Conservation (phyloP, 2,888 invertebrate species). For the Epiblema foenella region DNA sequence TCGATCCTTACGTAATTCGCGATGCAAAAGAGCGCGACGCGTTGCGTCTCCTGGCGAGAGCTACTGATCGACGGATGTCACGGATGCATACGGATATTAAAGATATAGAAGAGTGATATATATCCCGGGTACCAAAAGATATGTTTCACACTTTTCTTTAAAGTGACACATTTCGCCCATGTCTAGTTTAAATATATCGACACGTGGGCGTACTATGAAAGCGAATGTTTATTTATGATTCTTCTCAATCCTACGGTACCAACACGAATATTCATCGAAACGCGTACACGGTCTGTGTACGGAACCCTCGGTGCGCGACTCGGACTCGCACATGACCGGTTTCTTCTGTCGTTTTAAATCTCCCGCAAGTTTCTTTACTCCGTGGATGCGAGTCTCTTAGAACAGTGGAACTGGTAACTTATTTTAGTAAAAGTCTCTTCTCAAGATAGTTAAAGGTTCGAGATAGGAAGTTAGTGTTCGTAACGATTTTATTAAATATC, state of each 20-base stretch:
- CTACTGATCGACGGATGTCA: too few relatives aligned
- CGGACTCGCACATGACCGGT: neutral
- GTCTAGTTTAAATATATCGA: neutral
- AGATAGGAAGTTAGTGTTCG: conserved; percentile 58
- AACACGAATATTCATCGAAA: too few relatives aligned
- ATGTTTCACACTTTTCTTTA: too few relatives aligned
- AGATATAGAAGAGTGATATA: too few relatives aligned
- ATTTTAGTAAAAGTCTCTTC: conserved; percentile 56
- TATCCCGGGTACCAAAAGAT: too few relatives aligned
- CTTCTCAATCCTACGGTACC: neutral
- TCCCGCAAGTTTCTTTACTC: conserved; percentile 50
- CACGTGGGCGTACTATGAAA: neutral
- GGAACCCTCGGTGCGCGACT: too few relatives aligned
- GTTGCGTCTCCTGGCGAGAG: too few relatives aligned
- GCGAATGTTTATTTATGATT: neutral
- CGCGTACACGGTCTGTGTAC: too few relatives aligned
- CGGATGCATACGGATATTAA: too few relatives aligned
- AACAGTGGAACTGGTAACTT: conserved; percentile 56
- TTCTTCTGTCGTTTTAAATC: neutral
- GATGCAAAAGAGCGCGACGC: too few relatives aligned
- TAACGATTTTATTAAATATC: conserved; percentile 44
- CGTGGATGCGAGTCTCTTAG: conserved; percentile 47
- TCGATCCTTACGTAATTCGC: too few relatives aligned
- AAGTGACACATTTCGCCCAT: too few relatives aligned
- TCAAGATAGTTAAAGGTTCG: conserved; percentile 58